phyloP scores from a whole-genome alignment of 2,888 invertebrate species.

The Liopterus haemorrhoidalis region DNA sequence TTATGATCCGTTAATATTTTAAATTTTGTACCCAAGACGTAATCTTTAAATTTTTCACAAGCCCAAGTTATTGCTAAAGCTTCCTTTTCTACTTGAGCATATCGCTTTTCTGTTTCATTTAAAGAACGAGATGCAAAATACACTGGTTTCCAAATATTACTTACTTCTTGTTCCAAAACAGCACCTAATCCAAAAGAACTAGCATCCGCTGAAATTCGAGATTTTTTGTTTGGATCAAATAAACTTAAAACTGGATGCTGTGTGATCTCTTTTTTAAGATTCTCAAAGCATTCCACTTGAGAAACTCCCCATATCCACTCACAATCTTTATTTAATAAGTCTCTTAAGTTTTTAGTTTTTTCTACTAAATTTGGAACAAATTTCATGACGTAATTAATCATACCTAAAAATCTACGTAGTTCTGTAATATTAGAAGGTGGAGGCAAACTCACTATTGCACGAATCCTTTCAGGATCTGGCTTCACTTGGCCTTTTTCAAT shows the following conservation, averaged over 20 bases:
- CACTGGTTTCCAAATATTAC: constrained; percentile 30
- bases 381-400: constrained; percentile 28
- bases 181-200: constrained; percentile 36
- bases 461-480: constrained; percentile 19
- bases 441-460: constrained; percentile 24
- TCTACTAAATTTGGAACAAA: constrained; percentile 28
- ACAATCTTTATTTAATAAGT: too few species aligned
- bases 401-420: constrained; percentile 27
- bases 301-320: constrained; percentile 27
- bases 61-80: constrained; percentile 36
- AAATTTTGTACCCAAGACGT: constrained; percentile 35
- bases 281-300: constrained; percentile 31
- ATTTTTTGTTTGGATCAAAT: constrained; percentile 31
- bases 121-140: constrained; percentile 38
- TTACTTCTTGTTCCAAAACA: constrained; percentile 32
- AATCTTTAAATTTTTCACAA: constrained; percentile 38
- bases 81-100: constrained; percentile 33
- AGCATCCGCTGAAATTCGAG: constrained; percentile 33
- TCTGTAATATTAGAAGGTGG: constrained; percentile 23
- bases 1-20: constrained; percentile 40
- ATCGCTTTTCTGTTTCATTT: constrained; percentile 35
- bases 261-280: constrained; percentile 33
- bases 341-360: constrained; percentile 25
- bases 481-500: constrained; percentile 25
- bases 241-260: constrained; percentile 32